Base-by-base conservation (phyloP, 2,797 vertebrate species). In the Coreius guichenoti region DNA sequence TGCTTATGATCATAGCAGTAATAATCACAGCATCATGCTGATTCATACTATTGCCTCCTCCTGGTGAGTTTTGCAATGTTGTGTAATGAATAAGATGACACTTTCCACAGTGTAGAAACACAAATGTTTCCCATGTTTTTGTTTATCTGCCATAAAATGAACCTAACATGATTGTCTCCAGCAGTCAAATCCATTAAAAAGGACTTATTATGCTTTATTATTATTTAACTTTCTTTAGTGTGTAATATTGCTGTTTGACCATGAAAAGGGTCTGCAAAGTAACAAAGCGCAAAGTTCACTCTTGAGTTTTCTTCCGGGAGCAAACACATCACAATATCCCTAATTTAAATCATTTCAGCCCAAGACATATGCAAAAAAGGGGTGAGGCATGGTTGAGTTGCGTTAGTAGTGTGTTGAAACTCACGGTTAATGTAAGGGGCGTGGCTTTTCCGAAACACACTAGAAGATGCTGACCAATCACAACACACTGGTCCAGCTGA, bases 1-100 rank as follows among this genome's bases (percentile, higher is more conserved):
- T 69, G 65, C 31, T 43, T 14, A 82, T 33, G 69, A 82, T 75
- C 21, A 83, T 56, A 56, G 31, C 31, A 33, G 23, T 43, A 51
- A 75, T 74, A 74, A 65, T 75, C 72, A 26, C 29, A 65, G 58
- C 3, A 9, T 67, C 81, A 8, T 49, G 56, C 36, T 65, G 43
- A 83, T 63, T 31, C 19, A 33, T 31, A 51, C 19, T 14, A 43
- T 49, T 75, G 21, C 26, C 21, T 51, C 33, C 31, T 39, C 6
- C 43, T 68, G 14, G 29, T 65, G 43, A 74, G 26, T 12, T 82
- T 47, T 33, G 19, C 21, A 49, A 19, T 19, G 7, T 23, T 82
- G 43, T 51, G 21, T 49, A 49, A 39, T 67, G 19, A 63, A 74
- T 29, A 68, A 69, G 45, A 49, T 8, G 47, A 26, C 33, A 26